These are phyloP conservation scores for Gambusia holbrooki DNA, from an alignment of 2,113 vertebrate genomes.

Conservation along the genomic window DNA sequence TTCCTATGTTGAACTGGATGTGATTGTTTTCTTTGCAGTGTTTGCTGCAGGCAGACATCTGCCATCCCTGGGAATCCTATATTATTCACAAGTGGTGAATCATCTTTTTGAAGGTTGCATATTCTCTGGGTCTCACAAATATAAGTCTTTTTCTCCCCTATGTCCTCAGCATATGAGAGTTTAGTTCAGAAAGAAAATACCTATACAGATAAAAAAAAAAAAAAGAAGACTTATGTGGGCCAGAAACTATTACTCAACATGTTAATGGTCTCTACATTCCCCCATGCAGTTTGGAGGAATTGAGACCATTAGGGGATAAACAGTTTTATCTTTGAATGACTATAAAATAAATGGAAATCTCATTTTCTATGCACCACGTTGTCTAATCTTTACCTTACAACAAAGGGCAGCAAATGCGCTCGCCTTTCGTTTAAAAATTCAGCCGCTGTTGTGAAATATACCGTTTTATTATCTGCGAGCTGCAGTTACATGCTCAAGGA, in stretches of 20 bases:
- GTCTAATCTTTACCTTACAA: constrained; percentile 22
- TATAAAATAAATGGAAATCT: constrained; percentile 5
- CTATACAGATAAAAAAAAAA: constrained; percentile 7
- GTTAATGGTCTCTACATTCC: constrained; percentile 44
- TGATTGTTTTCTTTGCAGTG: constrained; percentile 32
- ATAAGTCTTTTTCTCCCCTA: constrained; percentile 21
- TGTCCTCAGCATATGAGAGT: constrained; percentile 31
- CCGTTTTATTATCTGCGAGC: constrained; percentile 4
- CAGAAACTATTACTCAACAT: constrained; percentile 35
- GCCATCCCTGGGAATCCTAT: constrained; percentile 30
- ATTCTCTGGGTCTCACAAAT: constrained; percentile 33
- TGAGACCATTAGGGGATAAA: constrained; percentile 15
- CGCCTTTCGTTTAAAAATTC: background rate
- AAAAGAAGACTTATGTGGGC: constrained; percentile 9
- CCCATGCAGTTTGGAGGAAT: constrained; percentile 25
- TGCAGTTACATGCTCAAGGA: constrained; percentile 2
- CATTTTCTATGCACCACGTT: background rate
- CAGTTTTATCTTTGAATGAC: constrained; percentile 13
- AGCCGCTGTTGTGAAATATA: background rate
- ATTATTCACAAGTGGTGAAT: constrained; percentile 64
- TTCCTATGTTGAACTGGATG: constrained; percentile 29
- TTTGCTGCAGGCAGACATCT: constrained; percentile 51
- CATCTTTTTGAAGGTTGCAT: constrained; percentile 48
- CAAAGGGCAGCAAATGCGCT: constrained; percentile 3
- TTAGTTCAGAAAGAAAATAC: constrained; percentile 37